Base-by-base conservation (phyloP, 2,797 vertebrate species). In the Rhincodon typus region DNA sequence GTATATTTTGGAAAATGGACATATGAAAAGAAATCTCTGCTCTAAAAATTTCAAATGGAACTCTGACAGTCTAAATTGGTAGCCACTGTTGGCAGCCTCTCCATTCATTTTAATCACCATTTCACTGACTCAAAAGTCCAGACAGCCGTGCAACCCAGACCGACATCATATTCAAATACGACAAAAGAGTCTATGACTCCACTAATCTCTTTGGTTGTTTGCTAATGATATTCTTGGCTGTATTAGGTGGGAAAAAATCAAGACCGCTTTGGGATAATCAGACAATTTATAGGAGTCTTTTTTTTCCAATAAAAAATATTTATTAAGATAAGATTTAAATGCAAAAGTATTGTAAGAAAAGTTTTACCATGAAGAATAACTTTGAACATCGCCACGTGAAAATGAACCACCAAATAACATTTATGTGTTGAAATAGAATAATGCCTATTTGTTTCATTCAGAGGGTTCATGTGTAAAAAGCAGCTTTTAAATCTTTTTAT, bases 91-190 rank as follows among this genome's bases (percentile, higher is more conserved):
- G 70, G 94, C 94, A 95, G 94, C 94, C 70, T 95, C 77, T 95
- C 94, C 94, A 95, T 95, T 95, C 70, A 74, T 46, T 95, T 50
- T 95, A 95, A 95, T 95, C 70, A 95, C 94, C 69, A 95, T 95
- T 95, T 95, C 94, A 95, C 70, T 95, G 94, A 95, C 70, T 95
- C 70, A 77, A 74, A 62, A 95, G 94, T 95, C 94, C 94, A 95
- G 94, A 95, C 67, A 95, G 94, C 94, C 50, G 77, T 23, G 46
- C 94, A 95, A 95, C 70, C 94, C 94, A 95, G 94, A 95, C 94
- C 42, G 70, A 95, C 94, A 95, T 95, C 94, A 95, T 95, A 95
- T 95, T 95, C 94, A 95, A 72, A 95, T 95, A 95, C 94, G 69
- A 72, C 94, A 95, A 95, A 95, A 53, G 94, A 95, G 69, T 95